Evolutionary conservation across 2,888 invertebrate genomes (phyloP), one percentile per base, ranked within the genome.

Genomic region (Cantharis nigra): DNA sequence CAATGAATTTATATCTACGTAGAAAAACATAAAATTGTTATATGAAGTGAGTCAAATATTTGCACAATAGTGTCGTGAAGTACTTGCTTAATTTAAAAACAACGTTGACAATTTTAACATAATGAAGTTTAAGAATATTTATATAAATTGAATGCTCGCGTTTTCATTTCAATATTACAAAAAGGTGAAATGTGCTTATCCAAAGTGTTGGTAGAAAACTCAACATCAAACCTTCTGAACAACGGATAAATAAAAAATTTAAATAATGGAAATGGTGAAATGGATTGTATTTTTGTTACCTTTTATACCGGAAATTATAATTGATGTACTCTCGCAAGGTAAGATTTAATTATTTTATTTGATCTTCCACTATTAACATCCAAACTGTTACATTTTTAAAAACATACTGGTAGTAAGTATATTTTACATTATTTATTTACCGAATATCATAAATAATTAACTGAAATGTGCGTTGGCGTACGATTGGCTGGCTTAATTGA

Each of bases 221-320:
- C 70, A 30, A 69, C 74, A 7, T 64, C 30, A 26, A 65, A 26
- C 11, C 75, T 75, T 65, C 18, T 75, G 33, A 75, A 69, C 75
- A 75, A 75, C 75, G 75, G 75, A 72, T 72, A 75, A 20, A 69
- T n/a, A 69, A 18, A 33, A 16, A 79, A 80, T 77, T 80, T 72
- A 78, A 83, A 83, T 79, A 81, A 85, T 86, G 85, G 86, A 84
- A 84, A 76, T 84, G 81, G 83, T 84, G 80, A 85, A 84, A 85
- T 86, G 86, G 85, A 84, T 82, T 49, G 79, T 85, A 78, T 80
- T 85, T 78, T 79, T 85, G 76, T 82, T 84, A 78, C 78, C 85
- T 80, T 80, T 85, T 63, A 80, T 82, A 70, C 71, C 84, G 72
- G 81, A 82, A 74, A 76, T 83, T 71, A 79, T 83, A 72, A 80